A percentile compares a stretch with the other conserved stretches of the same genome.
Evolutionary conservation across 2,888 invertebrate genomes (phyloP).

Genomic region (Zaprionus obscuricornis): DNA sequence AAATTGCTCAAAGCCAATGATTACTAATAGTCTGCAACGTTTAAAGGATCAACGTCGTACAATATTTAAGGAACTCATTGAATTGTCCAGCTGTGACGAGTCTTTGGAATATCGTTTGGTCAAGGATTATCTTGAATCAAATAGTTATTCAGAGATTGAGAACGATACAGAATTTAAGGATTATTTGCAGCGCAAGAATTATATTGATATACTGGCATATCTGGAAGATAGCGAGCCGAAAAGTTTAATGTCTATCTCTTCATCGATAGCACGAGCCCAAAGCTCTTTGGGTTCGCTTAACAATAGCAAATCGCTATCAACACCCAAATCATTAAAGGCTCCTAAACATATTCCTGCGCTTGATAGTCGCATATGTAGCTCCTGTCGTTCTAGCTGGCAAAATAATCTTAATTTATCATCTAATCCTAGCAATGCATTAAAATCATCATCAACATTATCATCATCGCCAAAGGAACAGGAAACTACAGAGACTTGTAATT

Average conservation of each 20-base stretch:
- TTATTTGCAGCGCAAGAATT: slow-evolving; percentile 82
- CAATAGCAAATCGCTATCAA: slow-evolving; percentile 72
- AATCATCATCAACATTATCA: neutral
- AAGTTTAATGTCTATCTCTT: slow-evolving; percentile 71
- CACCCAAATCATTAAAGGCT: slow-evolving; percentile 71
- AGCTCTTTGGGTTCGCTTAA: slow-evolving; percentile 77
- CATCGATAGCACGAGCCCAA: slow-evolving; percentile 75
- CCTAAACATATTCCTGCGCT: slow-evolving; percentile 59
- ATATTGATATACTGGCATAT: slow-evolving; percentile 81
- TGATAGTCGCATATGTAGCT: slow-evolving; percentile 59
- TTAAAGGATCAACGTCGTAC: slow-evolving; percentile 76
- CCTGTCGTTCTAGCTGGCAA: slow-evolving; percentile 58
- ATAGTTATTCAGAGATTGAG: slow-evolving; percentile 82
- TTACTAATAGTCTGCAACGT: slow-evolving; percentile 66
- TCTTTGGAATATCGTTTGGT: slow-evolving; percentile 81
- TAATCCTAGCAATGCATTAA: neutral
- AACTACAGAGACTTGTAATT: neutral
- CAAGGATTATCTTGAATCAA: slow-evolving; percentile 82
- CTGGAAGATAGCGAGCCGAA: slow-evolving; percentile 74
- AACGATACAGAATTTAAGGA: slow-evolving; percentile 82
- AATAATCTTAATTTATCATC: slow-evolving; percentile 26
- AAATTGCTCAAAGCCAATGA: slow-evolving; percentile 23
- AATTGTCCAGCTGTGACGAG: slow-evolving; percentile 81
- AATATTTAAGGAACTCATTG: slow-evolving; percentile 79
- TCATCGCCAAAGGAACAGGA: too few relatives aligned